Conservation (phyloP, 35 echinoderm and acorn worm genomes). For the Lytechinus variegatus region DNA sequence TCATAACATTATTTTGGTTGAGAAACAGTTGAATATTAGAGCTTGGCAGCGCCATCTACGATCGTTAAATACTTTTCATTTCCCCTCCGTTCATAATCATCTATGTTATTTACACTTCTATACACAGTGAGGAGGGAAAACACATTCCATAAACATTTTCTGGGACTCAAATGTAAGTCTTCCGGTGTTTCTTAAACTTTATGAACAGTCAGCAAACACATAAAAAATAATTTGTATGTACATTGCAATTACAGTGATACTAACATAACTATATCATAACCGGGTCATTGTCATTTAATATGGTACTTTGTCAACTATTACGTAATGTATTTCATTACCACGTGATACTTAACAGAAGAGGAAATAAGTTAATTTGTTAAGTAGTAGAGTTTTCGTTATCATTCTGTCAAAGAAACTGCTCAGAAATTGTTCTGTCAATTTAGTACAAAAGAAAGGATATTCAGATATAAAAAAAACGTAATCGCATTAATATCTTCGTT, state of each 20-base stretch:
- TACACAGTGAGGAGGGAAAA: neutral
- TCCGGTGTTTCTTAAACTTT: neutral
- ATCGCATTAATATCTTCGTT: no score
- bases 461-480: no score
- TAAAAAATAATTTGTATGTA: slow-evolving; percentile 21
- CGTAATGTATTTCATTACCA: neutral
- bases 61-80: neutral
- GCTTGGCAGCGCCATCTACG: neutral
- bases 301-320: neutral
- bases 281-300: neutral
- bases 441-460: no score
- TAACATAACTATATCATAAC: neutral
- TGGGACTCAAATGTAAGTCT: neutral
- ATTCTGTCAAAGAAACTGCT: no score
- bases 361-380: no score
- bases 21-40: no score
- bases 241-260: neutral
- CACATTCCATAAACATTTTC: neutral
- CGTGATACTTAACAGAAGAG: no score
- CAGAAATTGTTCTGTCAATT: no score
- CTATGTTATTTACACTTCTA: neutral
- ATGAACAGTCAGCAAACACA: neutral
- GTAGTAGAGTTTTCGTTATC: no score
- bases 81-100: neutral
- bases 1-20: neutral